These are phyloP conservation scores for Dipus sagitta DNA, from an alignment of 2,797 vertebrate species.

Conservation along the genomic window DNA sequence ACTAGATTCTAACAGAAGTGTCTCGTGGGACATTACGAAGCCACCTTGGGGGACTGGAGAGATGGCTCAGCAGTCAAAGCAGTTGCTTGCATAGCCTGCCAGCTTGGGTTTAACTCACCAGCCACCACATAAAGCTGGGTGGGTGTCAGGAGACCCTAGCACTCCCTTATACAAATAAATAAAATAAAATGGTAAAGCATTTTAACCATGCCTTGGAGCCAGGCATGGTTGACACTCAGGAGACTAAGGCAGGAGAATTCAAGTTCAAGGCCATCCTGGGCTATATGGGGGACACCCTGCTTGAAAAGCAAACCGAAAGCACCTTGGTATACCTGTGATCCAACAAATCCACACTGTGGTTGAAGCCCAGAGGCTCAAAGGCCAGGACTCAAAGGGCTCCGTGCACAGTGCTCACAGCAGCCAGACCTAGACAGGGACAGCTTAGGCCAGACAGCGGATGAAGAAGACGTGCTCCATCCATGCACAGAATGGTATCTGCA, in stretches of 20 bases:
- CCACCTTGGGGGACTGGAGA: too few species aligned
- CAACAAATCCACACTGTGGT: neutral
- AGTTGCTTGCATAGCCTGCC: too few species aligned
- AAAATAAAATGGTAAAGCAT: too few species aligned
- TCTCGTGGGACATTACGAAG: rapidly evolving
- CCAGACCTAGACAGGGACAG: neutral
- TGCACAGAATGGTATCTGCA: too few species aligned
- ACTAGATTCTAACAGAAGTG: neutral
- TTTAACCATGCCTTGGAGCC: neutral
- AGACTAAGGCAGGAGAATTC: neutral
- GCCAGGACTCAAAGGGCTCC: neutral
- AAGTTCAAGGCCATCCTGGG: neutral
- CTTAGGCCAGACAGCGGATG: neutral
- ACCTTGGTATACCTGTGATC: neutral
- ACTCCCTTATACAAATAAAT: too few species aligned
- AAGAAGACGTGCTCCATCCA: neutral
- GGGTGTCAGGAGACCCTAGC: too few species aligned
- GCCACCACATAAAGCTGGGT: too few species aligned
- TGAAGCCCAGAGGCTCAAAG: neutral
- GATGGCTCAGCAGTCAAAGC: too few species aligned
- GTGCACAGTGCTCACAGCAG: neutral
- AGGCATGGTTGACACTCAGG: neutral
- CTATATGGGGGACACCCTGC: neutral
- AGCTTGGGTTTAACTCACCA: too few species aligned
- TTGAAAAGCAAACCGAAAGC: neutral